A percentile compares a stretch with the other conserved stretches of the same genome.
phyloP scores from a whole-genome alignment of 2,113 vertebrate species.

The Pelodiscus sinensis region DNA sequence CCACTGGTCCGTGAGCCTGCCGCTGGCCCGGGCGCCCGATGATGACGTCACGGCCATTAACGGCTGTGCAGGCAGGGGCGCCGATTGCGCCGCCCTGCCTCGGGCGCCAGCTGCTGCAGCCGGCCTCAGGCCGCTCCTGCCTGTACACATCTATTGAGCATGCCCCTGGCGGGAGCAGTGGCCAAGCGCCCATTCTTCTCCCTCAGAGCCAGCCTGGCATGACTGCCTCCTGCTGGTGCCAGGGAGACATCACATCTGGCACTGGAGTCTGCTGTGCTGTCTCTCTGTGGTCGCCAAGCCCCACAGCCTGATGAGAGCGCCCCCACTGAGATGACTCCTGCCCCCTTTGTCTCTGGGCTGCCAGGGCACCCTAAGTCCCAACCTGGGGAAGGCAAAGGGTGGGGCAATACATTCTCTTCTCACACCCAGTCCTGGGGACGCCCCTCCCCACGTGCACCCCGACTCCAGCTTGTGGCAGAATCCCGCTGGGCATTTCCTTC shows the following conservation, averaged over 20 bases:
- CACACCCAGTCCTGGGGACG: neutral
- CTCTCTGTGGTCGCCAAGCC: neutral
- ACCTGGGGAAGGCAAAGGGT: neutral
- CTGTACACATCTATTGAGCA: neutral
- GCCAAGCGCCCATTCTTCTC: neutral
- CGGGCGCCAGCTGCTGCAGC: too few species aligned
- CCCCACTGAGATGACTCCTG: too few species aligned
- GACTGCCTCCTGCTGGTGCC: neutral
- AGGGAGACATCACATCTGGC: neutral
- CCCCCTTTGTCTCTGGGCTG: too few species aligned
- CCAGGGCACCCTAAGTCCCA: neutral
- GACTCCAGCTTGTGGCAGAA: neutral
- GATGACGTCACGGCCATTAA: too few species aligned
- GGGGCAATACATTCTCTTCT: conserved; percentile 1
- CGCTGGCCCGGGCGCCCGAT: too few species aligned
- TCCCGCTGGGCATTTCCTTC: neutral
- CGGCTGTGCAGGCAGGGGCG: too few species aligned
- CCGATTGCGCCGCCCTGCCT: too few species aligned
- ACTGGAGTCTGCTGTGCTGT: neutral
- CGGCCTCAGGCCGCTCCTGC: too few species aligned
- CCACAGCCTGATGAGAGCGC: too few species aligned
- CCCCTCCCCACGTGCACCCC: neutral
- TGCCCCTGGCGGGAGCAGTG: neutral
- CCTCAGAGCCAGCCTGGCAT: neutral
- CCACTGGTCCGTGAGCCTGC: too few species aligned